These are phyloP conservation scores for Idaea dimidiata DNA, from an alignment of 2,888 invertebrate species.

Conservation along the genomic window DNA sequence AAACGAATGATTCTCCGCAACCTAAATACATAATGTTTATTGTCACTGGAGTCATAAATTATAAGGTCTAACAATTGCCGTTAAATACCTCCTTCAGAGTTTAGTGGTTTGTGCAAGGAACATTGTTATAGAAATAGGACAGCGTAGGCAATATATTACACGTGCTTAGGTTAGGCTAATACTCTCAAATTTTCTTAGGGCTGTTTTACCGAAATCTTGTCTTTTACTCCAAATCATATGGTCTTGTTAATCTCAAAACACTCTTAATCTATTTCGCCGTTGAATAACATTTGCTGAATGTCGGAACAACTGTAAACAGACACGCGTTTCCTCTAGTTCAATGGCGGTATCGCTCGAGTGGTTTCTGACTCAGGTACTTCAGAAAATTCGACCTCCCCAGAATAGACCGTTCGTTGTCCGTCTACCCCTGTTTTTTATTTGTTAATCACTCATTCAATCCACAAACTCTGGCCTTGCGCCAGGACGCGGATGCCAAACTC, in stretches of 20 bases:
- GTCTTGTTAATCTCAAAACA: slow-evolving; percentile 21
- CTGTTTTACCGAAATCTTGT: not conserved
- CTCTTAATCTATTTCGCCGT: slow-evolving; percentile 25
- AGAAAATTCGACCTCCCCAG: slow-evolving; percentile 64
- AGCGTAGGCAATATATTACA: not conserved
- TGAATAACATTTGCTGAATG: slow-evolving; percentile 41
- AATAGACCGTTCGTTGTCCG: slow-evolving; percentile 70
- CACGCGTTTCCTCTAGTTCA: slow-evolving; percentile 66
- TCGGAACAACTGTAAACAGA: slow-evolving; percentile 52
- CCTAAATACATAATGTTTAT: not conserved
- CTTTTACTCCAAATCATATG: not conserved
- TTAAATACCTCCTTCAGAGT: not conserved
- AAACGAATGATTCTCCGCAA: not conserved
- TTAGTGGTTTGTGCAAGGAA: not conserved
- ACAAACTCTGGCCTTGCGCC: slow-evolving; percentile 68
- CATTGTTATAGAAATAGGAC: not conserved
- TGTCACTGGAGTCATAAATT: not conserved
- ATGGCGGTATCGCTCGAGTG: slow-evolving; percentile 63
- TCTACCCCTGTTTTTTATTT: slow-evolving; percentile 63
- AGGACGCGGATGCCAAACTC: slow-evolving; percentile 62
- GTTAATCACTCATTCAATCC: slow-evolving; percentile 78
- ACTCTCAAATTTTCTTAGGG: not conserved
- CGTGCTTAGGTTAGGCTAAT: not conserved
- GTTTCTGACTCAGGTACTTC: slow-evolving; percentile 71
- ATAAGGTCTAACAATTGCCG: not conserved